These are phyloP conservation scores for Eulemur mongoz DNA, from an alignment of 2,797 vertebrate species.

Conservation along the genomic window DNA sequence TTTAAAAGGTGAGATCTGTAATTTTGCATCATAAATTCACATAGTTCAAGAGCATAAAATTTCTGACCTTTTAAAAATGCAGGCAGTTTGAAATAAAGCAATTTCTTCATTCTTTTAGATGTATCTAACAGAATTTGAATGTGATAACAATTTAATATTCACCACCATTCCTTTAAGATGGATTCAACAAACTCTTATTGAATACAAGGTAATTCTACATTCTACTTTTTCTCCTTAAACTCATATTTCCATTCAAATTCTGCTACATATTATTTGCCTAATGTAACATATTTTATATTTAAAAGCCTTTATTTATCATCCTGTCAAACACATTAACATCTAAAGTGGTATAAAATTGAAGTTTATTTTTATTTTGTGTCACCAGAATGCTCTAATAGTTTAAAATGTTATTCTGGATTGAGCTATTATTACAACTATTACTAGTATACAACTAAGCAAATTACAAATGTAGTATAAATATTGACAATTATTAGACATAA, in stretches of 20 bases:
- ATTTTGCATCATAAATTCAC: background rate
- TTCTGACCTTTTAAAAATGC: background rate
- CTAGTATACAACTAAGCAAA: background rate
- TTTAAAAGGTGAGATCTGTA: background rate
- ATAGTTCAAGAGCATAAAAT: background rate
- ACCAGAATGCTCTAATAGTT: slow-evolving; percentile 21
- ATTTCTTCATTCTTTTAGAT: background rate
- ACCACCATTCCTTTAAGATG: background rate
- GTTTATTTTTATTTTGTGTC: slow-evolving; percentile 63
- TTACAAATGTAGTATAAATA: background rate
- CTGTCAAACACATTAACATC: slow-evolving; percentile 43
- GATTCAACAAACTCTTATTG: background rate
- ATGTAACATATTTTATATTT: slow-evolving; percentile 42
- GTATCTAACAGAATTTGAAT: slow-evolving; percentile 1
- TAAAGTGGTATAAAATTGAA: slow-evolving; percentile 38
- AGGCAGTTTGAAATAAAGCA: background rate
- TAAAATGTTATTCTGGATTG: slow-evolving; percentile 34
- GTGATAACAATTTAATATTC: background rate
- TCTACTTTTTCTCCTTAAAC: background rate
- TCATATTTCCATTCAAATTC: background rate
- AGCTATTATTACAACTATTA: slow-evolving; percentile 27
- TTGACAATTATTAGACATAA: slow-evolving; percentile 13
- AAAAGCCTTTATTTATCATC: slow-evolving; percentile 28
- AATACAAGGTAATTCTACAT: background rate
- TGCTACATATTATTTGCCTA: background rate